Evolutionary conservation across 2,113 vertebrate genomes (phyloP).

Genomic region (Eudyptes chrysolophus): DNA sequence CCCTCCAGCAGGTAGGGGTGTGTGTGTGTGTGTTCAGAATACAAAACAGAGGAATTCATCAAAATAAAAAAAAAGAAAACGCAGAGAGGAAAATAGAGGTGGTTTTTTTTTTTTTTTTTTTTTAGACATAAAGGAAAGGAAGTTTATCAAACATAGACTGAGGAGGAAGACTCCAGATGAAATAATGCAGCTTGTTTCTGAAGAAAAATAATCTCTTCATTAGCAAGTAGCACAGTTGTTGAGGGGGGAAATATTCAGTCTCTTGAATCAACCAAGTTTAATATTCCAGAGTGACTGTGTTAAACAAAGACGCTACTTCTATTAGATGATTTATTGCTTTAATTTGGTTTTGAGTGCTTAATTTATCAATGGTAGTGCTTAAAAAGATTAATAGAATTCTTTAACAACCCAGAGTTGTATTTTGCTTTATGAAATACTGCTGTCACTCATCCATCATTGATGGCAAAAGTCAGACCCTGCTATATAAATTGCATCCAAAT

Average conservation of each 20-base stretch:
- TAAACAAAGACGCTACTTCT: not conserved
- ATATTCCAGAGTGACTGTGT: not conserved
- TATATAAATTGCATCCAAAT: not conserved
- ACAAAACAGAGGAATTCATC: not conserved
- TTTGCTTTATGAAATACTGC: not conserved
- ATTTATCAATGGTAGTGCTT: not conserved
- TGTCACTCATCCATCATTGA: not conserved
- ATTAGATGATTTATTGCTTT: not conserved
- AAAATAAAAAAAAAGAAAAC: not conserved
- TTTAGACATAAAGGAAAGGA: not conserved
- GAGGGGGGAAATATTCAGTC: not conserved
- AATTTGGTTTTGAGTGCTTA: not conserved
- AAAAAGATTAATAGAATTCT: not conserved
- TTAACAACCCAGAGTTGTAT: not conserved
- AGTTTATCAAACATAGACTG: not conserved
- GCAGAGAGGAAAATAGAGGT: not conserved
- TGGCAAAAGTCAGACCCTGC: not conserved
- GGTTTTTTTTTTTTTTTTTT: not conserved
- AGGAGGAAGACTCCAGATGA: not conserved
- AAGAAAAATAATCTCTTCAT: not conserved
- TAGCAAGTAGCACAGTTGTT: not conserved
- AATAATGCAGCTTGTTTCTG: not conserved
- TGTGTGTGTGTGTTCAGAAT: not conserved
- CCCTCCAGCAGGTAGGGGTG: not conserved
- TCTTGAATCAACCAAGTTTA: not conserved